Conservation (phyloP, 1,140 invertebrate species). For the Daktulosphaira vitifoliae region DNA sequence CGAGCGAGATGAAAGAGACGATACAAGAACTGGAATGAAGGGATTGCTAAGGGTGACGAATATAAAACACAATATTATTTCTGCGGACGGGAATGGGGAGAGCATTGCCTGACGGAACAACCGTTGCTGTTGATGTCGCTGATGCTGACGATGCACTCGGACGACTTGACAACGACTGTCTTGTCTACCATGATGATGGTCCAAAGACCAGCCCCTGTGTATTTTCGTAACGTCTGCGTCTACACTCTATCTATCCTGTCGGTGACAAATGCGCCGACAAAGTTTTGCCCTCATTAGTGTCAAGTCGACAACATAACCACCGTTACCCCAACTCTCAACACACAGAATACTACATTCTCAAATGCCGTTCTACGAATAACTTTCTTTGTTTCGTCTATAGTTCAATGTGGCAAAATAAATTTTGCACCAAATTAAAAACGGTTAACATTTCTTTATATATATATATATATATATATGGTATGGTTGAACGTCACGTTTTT, state of each 20-base stretch:
- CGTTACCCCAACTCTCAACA: background rate
- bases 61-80: slow-evolving; percentile 18
- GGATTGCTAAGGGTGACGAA: background rate
- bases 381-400: too few relatives aligned
- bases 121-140: slow-evolving; percentile 1
- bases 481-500: too few relatives aligned
- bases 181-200: slow-evolving; percentile 6
- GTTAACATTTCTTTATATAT: too few relatives aligned
- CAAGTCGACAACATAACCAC: background rate
- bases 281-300: slow-evolving; percentile 32
- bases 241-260: background rate
- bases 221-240: too few relatives aligned
- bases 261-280: slow-evolving; percentile 10
- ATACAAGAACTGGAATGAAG: slow-evolving; percentile 1
- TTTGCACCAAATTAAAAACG: too few relatives aligned
- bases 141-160: slow-evolving; percentile 24
- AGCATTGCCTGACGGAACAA: background rate
- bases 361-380: too few relatives aligned
- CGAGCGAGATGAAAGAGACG: background rate
- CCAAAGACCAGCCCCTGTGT: background rate
- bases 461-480: too few relatives aligned
- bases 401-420: too few relatives aligned
- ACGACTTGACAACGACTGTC: slow-evolving; percentile 15
- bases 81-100: background rate
- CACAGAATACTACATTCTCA: too few relatives aligned